Base-by-base conservation (phyloP, 2,888 invertebrate genomes). In the Andrena chrysosceles region DNA sequence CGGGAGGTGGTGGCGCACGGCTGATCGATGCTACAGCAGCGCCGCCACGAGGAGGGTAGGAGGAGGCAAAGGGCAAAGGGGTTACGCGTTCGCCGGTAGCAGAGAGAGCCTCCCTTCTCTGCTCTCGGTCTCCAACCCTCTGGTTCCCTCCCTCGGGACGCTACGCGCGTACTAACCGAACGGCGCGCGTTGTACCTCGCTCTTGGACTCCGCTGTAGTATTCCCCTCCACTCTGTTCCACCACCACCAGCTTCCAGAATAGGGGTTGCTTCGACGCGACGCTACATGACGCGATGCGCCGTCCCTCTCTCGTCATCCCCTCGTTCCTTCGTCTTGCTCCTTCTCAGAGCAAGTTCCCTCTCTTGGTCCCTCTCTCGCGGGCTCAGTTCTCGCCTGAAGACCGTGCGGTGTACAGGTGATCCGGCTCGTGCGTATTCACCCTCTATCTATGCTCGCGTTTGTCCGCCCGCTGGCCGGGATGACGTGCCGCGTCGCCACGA, bases 1-100 rank as follows among this genome's bases (percentile, higher is more conserved):
- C 87, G 88, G 87, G 88, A 79, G 89, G 90, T 87, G 91, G 89
- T 87, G 89, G 90, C 87, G 91, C 91, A 91, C 91, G 92, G 90
- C 93, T 93, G 93, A 93, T 93, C 93, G 92, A 93, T 93, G 92
- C 92, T 91, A 92, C 90, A 90, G 87, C 90, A 91, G 92, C 92
- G 92, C 89, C 91, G 83, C 89, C 84, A 81, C 87, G 62, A 59
- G 66, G 75, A 48, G 77, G 35, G 69, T 75, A 63, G 80, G 72
- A 77, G 83, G 71, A 71, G 67, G 77, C 73, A 72, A 62, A 77
- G 71, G 62, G 62, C 62, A 59, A 62, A 26, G 66, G 62, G 74
- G 80, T 66, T 80, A 60, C 23, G 72, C 59, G 52, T 74, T 67
- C 52, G 31, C 77, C 81, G 75, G 42, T 75, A 42, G 68, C 69